Conservation (phyloP, 2,113 vertebrate genomes). For the Callipepla squamata region DNA sequence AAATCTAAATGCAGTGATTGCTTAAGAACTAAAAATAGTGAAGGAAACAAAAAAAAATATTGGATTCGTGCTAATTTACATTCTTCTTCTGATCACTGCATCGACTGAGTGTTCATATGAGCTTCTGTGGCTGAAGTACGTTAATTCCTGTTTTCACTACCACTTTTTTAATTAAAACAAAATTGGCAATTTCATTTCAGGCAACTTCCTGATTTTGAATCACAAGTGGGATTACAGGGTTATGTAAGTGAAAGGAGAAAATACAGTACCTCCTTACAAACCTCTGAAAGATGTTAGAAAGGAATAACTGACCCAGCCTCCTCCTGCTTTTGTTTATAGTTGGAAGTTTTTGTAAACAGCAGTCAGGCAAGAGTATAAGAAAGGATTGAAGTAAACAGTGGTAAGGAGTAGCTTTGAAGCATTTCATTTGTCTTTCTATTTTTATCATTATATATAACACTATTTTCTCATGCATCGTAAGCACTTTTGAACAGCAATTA, state of each 20-base stretch:
- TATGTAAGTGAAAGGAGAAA: neutral
- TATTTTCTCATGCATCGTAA: neutral
- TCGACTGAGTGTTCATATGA: neutral
- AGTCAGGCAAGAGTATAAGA: neutral
- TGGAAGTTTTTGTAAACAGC: neutral
- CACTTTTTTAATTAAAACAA: neutral
- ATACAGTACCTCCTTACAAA: neutral
- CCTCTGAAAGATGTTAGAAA: neutral
- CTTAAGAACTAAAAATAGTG: neutral
- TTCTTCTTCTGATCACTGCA: neutral
- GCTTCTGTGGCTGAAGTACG: neutral
- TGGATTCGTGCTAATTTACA: neutral
- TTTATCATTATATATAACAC: neutral
- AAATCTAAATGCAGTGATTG: neutral
- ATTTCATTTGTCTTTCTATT: neutral
- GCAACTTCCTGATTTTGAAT: neutral
- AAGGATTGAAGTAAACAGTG: rapidly evolving
- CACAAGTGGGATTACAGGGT: neutral
- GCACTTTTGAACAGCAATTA: neutral
- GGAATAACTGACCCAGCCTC: neutral
- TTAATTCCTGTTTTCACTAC: neutral
- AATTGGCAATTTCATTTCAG: neutral
- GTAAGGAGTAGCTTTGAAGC: neutral
- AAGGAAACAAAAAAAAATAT: neutral
- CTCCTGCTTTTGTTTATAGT: neutral